Evolutionary conservation across 1,140 invertebrate genomes (phyloP).

Genomic region (Maconellicoccus hirsutus): DNA sequence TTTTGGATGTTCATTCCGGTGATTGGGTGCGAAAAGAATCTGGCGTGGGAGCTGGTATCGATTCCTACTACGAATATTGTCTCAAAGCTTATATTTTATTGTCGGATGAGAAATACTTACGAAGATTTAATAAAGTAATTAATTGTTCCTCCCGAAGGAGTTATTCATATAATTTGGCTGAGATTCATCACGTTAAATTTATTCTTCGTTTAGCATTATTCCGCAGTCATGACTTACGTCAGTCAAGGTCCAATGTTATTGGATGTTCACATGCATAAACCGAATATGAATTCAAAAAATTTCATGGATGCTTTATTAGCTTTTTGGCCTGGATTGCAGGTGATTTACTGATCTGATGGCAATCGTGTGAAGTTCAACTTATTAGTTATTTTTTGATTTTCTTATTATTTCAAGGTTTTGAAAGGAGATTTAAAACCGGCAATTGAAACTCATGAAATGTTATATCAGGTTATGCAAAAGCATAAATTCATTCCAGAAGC

Average conservation of each 20-base stretch:
- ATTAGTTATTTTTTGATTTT: conserved; percentile 23
- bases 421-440: conserved; percentile 92
- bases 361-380: no score
- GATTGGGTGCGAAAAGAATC: conserved; percentile 94
- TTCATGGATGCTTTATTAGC: conserved; percentile 96
- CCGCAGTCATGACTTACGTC: conserved; percentile 97
- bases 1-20: conserved; percentile 91
- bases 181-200: background rate
- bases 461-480: conserved; percentile 91
- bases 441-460: conserved; percentile 93
- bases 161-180: no score
- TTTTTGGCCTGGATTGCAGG: conserved; percentile 96
- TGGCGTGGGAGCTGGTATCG: conserved; percentile 96
- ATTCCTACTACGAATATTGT: conserved; percentile 98
- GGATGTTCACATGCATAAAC: conserved; percentile 97
- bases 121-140: conserved; percentile 70
- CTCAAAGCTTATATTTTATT: conserved; percentile 81
- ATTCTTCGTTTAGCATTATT: conserved; percentile 59
- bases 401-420: conserved; percentile 44
- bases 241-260: conserved; percentile 87
- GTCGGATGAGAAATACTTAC: conserved; percentile 76
- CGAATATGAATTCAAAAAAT: conserved; percentile 85
- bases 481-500: conserved; percentile 98
- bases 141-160: background rate
- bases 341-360: no score